Conservation (phyloP, 1,140 invertebrate genomes). For the Helicoverpa zea region DNA sequence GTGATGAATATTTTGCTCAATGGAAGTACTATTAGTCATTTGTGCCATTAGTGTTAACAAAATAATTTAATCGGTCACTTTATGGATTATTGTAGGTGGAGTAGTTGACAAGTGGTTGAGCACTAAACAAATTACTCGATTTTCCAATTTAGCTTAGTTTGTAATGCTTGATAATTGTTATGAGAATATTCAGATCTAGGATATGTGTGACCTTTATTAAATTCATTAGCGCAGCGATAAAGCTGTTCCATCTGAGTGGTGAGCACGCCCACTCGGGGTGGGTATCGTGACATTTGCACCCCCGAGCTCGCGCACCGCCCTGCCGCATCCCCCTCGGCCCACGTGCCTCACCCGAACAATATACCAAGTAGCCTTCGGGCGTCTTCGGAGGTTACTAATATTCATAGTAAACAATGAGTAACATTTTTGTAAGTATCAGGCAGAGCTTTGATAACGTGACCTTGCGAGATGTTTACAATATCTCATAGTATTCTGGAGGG, state of each 20-base stretch:
- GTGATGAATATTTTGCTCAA: slow-evolving; percentile 22
- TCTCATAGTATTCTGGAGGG: neutral
- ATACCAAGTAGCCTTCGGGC: slow-evolving; percentile 48
- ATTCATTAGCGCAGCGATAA: slow-evolving; percentile 54
- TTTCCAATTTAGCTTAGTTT: neutral
- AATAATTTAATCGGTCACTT: slow-evolving; percentile 20
- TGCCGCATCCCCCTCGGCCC: slow-evolving; percentile 32
- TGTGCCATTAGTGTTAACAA: slow-evolving; percentile 11
- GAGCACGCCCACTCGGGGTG: slow-evolving; percentile 56
- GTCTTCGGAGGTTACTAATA: slow-evolving; percentile 42
- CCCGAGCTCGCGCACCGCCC: slow-evolving; percentile 29
- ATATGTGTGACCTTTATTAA: slow-evolving; percentile 55
- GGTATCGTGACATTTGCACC: slow-evolving; percentile 59
- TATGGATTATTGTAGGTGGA: slow-evolving; percentile 17
- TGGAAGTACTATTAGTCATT: slow-evolving; percentile 34
- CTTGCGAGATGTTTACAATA: neutral
- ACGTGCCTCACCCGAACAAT: slow-evolving; percentile 54
- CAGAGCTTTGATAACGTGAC: neutral
- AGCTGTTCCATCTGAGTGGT: slow-evolving; percentile 47
- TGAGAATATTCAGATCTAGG: slow-evolving; percentile 30
- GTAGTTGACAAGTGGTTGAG: slow-evolving; percentile 9
- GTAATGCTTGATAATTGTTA: neutral
- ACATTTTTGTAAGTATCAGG: slow-evolving; percentile 20
- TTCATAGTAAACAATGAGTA: slow-evolving; percentile 57
- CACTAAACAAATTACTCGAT: neutral